phyloP scores from a whole-genome alignment of 2,113 vertebrate species.

The Austrofundulus limnaeus region DNA sequence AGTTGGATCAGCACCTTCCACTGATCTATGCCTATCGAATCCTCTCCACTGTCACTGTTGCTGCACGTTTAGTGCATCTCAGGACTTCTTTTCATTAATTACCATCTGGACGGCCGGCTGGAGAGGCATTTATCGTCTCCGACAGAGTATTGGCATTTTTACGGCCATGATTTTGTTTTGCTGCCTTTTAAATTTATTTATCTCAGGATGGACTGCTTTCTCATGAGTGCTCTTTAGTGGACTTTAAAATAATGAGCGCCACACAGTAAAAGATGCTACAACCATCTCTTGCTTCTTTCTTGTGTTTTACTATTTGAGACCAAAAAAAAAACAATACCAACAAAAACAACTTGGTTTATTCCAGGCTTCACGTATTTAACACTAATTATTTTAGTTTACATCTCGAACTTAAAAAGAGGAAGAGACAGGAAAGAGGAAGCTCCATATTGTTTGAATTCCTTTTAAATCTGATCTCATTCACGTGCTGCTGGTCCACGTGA shows the following conservation, averaged over 20 bases:
- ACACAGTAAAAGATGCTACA: background rate
- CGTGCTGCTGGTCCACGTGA: background rate
- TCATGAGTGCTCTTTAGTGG: constrained; percentile 38
- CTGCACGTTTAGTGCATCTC: constrained; percentile 43
- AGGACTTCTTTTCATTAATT: constrained; percentile 70
- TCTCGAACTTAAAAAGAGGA: background rate
- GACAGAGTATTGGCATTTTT: constrained; percentile 77
- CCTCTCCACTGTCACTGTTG: constrained; percentile 57
- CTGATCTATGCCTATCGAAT: constrained; percentile 76
- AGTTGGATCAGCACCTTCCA: constrained; percentile 56
- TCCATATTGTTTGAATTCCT: background rate
- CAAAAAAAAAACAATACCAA: background rate
- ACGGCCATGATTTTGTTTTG: constrained; percentile 76
- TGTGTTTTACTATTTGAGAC: constrained; percentile 15
- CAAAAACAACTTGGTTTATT: background rate
- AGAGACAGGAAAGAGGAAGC: background rate
- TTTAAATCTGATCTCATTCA: background rate
- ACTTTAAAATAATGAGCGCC: constrained; percentile 36
- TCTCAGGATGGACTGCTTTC: constrained; percentile 44
- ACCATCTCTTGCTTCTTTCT: background rate
- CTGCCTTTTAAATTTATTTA: constrained; percentile 68
- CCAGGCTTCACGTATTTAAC: no score
- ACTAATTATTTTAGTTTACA: no score
- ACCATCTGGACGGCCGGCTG: constrained; percentile 36
- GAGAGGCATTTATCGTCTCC: constrained; percentile 60